These are phyloP conservation scores for Patella depressa DNA, from an alignment of 2,888 invertebrate species.

Conservation along the genomic window DNA sequence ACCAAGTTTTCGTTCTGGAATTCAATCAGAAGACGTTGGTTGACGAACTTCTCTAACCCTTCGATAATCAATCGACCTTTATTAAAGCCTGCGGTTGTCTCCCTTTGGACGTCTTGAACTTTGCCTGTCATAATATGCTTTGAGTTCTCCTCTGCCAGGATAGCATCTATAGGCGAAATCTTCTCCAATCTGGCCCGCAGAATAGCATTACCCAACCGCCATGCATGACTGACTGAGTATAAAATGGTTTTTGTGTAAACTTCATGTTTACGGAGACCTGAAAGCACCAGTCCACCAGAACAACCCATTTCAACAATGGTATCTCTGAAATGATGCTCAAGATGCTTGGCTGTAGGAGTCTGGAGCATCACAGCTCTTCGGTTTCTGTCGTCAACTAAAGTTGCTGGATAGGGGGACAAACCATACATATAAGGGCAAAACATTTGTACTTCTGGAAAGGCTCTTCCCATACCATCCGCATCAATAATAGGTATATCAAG, in stretches of 20 bases:
- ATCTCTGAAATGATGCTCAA: slow-evolving; percentile 60
- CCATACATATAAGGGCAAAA: slow-evolving; percentile 59
- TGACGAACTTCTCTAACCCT: slow-evolving; percentile 36
- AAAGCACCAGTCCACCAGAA: slow-evolving; percentile 45
- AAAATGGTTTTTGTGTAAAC: slow-evolving; percentile 44
- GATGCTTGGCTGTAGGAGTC: slow-evolving; percentile 45
- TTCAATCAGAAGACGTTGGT: slow-evolving; percentile 44
- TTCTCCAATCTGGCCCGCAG: slow-evolving; percentile 52
- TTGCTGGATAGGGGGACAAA: slow-evolving; percentile 48
- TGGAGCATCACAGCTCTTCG: slow-evolving; percentile 51
- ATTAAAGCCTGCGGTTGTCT: slow-evolving; percentile 61
- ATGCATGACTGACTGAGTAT: slow-evolving; percentile 57
- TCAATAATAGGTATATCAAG: slow-evolving; percentile 60
- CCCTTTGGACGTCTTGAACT: slow-evolving; percentile 53
- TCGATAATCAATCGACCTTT: slow-evolving; percentile 44
- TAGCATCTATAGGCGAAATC: slow-evolving; percentile 49
- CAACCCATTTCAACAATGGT: slow-evolving; percentile 61
- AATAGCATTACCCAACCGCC: slow-evolving; percentile 61
- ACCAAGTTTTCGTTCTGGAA: slow-evolving; percentile 68
- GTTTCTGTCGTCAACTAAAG: slow-evolving; percentile 54
- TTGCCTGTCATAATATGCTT: slow-evolving; percentile 56
- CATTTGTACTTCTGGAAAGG: slow-evolving; percentile 66
- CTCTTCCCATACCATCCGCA: slow-evolving; percentile 66
- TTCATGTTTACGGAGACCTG: slow-evolving; percentile 42
- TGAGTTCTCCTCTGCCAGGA: slow-evolving; percentile 47